A percentile compares a stretch with the other conserved stretches of the same genome.
These are phyloP conservation scores for Sus scrofa DNA, from an alignment of 2,113 vertebrate species.

Conservation along the genomic window DNA sequence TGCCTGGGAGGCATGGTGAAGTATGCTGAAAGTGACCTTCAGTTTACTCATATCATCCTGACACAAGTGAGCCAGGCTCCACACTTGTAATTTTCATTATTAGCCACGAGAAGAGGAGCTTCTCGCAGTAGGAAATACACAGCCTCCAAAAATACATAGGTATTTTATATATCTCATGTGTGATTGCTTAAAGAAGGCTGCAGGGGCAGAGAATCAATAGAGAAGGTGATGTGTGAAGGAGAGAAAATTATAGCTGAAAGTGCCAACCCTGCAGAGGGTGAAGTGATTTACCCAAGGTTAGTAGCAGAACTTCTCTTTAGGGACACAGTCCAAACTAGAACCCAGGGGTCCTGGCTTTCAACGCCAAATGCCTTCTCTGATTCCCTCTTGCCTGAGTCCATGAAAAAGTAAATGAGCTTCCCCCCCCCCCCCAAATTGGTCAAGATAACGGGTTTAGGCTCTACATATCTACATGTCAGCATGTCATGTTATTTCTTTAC, in stretches of 20 bases:
- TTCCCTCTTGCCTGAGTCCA: background rate
- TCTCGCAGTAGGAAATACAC: conserved; percentile 47
- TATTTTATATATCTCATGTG: conserved; percentile 47
- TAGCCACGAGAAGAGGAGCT: conserved; percentile 78
- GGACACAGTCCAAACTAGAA: background rate
- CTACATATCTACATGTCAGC: background rate
- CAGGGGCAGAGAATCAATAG: background rate
- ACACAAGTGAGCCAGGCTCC: conserved; percentile 84
- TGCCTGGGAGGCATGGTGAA: conserved; percentile 83
- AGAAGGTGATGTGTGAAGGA: background rate
- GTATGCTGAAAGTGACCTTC: conserved; percentile 88
- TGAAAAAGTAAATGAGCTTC: background rate
- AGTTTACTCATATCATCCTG: conserved; percentile 85
- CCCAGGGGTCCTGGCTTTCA: background rate
- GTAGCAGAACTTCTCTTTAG: background rate
- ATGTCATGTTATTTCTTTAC: conserved; percentile 28
- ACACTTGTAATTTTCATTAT: conserved; percentile 83
- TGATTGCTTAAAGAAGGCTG: background rate
- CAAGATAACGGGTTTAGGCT: background rate
- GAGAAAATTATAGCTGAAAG: conserved; percentile 14
- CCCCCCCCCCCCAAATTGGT: background rate
- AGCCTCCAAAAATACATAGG: conserved; percentile 27
- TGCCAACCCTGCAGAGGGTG: background rate
- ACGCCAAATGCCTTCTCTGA: background rate
- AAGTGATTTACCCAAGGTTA: conserved; percentile 39